Conservation (phyloP, 2,888 invertebrate species). For the Octonoba sinensis region DNA sequence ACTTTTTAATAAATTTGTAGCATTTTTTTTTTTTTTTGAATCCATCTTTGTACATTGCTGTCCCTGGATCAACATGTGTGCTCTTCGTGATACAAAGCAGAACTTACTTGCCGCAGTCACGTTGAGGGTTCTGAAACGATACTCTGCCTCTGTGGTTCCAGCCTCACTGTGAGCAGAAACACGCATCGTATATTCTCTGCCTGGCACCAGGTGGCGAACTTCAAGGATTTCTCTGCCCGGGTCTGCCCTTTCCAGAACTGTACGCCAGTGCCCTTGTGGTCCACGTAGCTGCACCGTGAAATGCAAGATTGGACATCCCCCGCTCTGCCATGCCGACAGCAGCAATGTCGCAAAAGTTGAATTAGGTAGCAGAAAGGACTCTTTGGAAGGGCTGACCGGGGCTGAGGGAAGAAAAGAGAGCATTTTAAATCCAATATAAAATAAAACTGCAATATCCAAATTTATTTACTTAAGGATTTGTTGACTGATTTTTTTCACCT, state of each 20-base stretch:
- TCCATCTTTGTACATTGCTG: too few species aligned
- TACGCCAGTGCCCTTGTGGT: conserved; percentile 60
- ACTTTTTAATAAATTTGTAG: too few species aligned
- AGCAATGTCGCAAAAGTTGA: conserved; percentile 60
- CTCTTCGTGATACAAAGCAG: too few species aligned
- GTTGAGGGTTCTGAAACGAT: conserved; percentile 71
- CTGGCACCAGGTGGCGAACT: conserved; percentile 68
- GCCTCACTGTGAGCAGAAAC: conserved; percentile 72
- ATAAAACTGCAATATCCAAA: too few species aligned
- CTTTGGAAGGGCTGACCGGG: conserved; percentile 64
- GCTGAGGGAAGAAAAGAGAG: conserved; percentile 29
- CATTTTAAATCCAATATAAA: too few species aligned
- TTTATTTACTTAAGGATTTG: too few species aligned
- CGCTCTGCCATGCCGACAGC: conserved; percentile 63
- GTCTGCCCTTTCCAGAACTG: conserved; percentile 56
- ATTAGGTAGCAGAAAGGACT: conserved; percentile 59
- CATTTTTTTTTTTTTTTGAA: too few species aligned
- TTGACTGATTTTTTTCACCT: too few species aligned
- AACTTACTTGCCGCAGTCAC: conserved; percentile 21
- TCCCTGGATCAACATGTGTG: too few species aligned
- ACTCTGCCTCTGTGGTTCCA: conserved; percentile 71
- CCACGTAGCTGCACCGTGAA: conserved; percentile 63
- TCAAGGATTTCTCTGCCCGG: conserved; percentile 41
- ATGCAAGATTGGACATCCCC: conserved; percentile 65
- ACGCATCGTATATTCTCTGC: conserved; percentile 71